phyloP scores from a whole-genome alignment of 2,113 vertebrate genomes.

The Hippocampus comes region DNA sequence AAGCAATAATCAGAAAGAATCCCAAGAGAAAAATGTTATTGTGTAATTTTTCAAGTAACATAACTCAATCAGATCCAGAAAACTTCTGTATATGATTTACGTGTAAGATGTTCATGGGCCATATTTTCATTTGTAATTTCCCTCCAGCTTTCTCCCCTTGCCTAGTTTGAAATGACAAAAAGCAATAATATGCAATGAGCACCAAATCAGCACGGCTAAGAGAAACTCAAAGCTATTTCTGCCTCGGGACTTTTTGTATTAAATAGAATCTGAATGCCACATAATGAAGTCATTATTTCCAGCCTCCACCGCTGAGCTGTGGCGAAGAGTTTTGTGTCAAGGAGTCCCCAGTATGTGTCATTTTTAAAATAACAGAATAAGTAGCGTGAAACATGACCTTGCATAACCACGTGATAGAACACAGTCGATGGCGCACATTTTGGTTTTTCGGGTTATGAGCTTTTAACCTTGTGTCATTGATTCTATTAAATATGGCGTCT shows the following conservation, averaged over 20 bases:
- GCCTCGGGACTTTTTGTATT: neutral
- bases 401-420: too few species aligned
- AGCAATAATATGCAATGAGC: neutral
- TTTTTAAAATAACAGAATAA: neutral
- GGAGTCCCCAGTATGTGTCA: neutral
- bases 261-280: neutral
- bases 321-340: neutral
- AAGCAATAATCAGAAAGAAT: neutral
- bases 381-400: neutral
- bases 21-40: neutral
- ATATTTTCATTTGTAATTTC: neutral
- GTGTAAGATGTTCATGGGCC: neutral
- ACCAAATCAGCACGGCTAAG: neutral
- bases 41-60: neutral
- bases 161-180: neutral
- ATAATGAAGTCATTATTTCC: neutral
- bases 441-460: too few species aligned
- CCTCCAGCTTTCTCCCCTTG: neutral
- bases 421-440: too few species aligned
- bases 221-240: neutral
- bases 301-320: neutral
- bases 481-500: too few species aligned
- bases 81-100: neutral
- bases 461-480: too few species aligned
- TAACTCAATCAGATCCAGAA: neutral